phyloP scores from a whole-genome alignment of 2,113 vertebrate species.

The Falcunculus frontatus region DNA sequence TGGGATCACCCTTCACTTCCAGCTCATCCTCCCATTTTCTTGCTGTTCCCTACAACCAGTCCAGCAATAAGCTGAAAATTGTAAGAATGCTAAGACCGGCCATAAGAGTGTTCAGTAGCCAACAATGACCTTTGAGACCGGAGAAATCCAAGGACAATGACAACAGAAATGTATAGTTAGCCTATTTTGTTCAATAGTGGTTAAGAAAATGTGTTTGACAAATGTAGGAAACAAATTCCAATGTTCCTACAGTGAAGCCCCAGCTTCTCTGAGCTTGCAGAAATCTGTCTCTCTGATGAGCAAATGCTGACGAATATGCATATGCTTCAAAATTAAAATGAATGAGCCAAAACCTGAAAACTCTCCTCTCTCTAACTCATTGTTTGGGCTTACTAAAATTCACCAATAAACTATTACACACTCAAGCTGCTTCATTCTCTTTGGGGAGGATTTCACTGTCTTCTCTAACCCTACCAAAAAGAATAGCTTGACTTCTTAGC shows the following conservation, averaged over 20 bases:
- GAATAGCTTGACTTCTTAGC: constrained; percentile 6
- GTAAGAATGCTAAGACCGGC: background rate
- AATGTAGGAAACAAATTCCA: background rate
- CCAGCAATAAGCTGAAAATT: background rate
- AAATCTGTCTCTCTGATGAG: background rate
- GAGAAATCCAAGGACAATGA: background rate
- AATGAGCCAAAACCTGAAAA: background rate
- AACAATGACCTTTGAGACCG: background rate
- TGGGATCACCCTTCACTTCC: background rate
- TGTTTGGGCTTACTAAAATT: background rate
- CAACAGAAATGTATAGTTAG: background rate
- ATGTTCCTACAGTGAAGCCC: background rate
- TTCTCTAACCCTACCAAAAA: background rate
- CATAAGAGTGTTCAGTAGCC: background rate
- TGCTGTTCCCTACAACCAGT: background rate
- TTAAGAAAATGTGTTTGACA: background rate
- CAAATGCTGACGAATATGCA: background rate
- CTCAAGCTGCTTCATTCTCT: background rate
- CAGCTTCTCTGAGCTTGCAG: background rate
- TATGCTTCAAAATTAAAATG: background rate
- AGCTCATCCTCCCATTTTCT: background rate
- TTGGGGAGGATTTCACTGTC: background rate
- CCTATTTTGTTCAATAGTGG: background rate
- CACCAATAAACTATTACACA: background rate
- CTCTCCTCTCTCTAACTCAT: background rate